Conservation (phyloP, 2,797 vertebrate species). For the Coregonus sp. region DNA sequence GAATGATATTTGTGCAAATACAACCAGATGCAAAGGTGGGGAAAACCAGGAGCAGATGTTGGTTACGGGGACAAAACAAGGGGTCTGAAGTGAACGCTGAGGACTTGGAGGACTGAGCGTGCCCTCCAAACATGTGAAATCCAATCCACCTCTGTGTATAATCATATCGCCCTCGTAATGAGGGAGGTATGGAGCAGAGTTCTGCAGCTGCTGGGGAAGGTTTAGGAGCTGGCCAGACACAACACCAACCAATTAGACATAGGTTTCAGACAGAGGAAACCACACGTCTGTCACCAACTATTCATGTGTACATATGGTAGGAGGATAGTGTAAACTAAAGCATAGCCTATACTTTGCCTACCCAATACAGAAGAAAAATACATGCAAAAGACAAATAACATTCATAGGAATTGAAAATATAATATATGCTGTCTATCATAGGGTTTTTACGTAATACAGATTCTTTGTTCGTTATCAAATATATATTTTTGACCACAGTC, state of each 20-base stretch:
- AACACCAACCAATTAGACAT: slow-evolving; percentile 64
- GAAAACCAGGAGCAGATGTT: slow-evolving; percentile 92
- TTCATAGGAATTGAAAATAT: not conserved
- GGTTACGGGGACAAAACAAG: slow-evolving; percentile 35
- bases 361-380: not conserved
- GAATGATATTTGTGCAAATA: slow-evolving; percentile 95
- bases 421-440: not conserved
- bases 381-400: not conserved
- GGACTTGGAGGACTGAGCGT: slow-evolving; percentile 46
- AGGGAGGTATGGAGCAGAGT: slow-evolving; percentile 44
- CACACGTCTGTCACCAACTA: slow-evolving; percentile 58
- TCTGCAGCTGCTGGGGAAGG: slow-evolving; percentile 43
- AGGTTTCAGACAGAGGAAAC: slow-evolving; percentile 54
- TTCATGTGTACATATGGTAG: slow-evolving; percentile 1
- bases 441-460: not conserved
- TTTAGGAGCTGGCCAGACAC: slow-evolving; percentile 52
- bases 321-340: not conserved
- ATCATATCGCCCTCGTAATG: slow-evolving; percentile 68
- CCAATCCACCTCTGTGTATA: slow-evolving; percentile 57
- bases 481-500: no score
- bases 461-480: no score
- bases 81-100: slow-evolving; percentile 31
- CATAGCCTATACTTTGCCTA: not conserved
- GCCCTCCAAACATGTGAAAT: slow-evolving; percentile 79
- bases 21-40: slow-evolving; percentile 92